phyloP scores from a whole-genome alignment of 2,113 vertebrate genomes.

The Elephas maximus region DNA sequence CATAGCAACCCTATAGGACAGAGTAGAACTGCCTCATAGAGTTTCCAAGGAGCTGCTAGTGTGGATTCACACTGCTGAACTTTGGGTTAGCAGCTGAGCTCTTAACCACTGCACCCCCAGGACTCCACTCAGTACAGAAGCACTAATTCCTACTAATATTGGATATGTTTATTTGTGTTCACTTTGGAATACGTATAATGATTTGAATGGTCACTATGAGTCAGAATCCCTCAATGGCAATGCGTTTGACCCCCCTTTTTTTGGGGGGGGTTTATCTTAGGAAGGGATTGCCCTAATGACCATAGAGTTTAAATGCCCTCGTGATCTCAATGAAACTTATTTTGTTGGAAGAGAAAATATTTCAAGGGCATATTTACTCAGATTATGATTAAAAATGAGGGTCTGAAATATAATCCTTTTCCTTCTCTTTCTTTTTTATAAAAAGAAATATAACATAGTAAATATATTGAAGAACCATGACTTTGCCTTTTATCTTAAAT shows the following conservation, averaged over 20 bases:
- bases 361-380: not conserved
- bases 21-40: too few species aligned
- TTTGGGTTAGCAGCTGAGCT: too few species aligned
- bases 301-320: not conserved
- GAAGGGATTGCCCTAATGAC: not conserved
- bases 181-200: not conserved
- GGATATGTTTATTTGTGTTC: not conserved
- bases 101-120: too few species aligned
- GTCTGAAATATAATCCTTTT: not conserved
- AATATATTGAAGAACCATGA: not conserved
- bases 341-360: not conserved
- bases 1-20: too few species aligned
- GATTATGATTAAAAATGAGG: conserved; percentile 20
- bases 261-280: too few species aligned
- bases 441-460: not conserved
- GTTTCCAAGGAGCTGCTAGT: too few species aligned
- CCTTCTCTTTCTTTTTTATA: not conserved
- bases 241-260: too few species aligned
- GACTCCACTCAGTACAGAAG: not conserved
- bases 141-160: not conserved
- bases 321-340: not conserved
- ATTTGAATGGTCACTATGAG: not conserved
- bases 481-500: conserved; percentile 3
- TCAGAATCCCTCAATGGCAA: too few species aligned
- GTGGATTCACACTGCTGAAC: too few species aligned